Conservation (phyloP, 2,888 invertebrate genomes). For the Dolichopus griseipennis region DNA sequence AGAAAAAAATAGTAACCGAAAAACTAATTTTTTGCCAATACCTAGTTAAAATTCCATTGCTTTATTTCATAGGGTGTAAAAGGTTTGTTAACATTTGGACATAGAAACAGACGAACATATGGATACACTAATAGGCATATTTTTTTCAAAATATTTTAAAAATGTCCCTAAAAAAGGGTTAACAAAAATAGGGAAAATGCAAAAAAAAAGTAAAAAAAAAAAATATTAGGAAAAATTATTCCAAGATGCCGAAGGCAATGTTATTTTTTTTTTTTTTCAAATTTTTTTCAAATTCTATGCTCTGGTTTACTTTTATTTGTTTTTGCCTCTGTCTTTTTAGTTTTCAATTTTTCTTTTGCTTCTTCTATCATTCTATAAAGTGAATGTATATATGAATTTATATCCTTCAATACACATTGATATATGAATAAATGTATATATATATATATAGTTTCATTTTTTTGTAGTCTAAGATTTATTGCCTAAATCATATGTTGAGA, state of each 20-base stretch:
- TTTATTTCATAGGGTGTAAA: too few species aligned
- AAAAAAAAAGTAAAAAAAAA: neutral
- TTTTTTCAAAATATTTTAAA: neutral
- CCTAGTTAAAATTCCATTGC: too few species aligned
- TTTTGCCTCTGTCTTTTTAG: neutral
- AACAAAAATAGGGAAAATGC: neutral
- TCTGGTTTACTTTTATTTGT: neutral
- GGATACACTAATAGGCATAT: neutral
- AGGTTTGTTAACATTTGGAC: too few species aligned
- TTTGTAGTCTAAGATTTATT: neutral
- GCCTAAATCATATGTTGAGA: neutral
- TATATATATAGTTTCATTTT: neutral
- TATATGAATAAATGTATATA: neutral
- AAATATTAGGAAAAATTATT: neutral
- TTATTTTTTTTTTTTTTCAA: neutral
- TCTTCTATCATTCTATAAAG: neutral
- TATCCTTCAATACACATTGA: too few species aligned
- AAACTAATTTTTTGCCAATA: too few species aligned
- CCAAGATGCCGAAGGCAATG: constrained; percentile 1
- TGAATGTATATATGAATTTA: neutral
- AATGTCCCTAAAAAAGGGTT: too few species aligned
- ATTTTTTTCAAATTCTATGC: neutral
- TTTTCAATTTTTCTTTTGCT: neutral
- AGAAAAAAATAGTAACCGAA: too few species aligned
- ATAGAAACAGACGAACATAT: neutral